Evolutionary conservation across 2,113 vertebrate species (phyloP).

Genomic region (rabbit (Oryctolagus cuniculus)): DNA sequence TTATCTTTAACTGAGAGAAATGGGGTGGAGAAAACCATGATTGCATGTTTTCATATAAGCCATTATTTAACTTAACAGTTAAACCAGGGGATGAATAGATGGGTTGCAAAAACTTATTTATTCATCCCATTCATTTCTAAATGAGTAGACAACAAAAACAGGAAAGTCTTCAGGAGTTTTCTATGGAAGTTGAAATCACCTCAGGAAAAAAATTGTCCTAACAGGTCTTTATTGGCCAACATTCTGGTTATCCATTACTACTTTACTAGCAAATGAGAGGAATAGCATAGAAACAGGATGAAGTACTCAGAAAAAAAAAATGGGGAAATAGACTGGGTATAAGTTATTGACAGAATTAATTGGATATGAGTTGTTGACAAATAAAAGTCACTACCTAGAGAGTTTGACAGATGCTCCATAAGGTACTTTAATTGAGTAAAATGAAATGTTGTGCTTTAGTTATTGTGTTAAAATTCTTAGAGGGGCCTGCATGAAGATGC

Average conservation of each 20-base stretch:
- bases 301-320: background rate
- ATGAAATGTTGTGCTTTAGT: constrained; percentile 26
- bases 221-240: constrained; percentile 8
- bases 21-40: background rate
- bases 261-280: background rate
- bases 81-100: background rate
- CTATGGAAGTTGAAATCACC: constrained; percentile 10
- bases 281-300: background rate
- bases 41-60: background rate
- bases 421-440: constrained; percentile 23
- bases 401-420: background rate
- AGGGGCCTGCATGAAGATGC: no score
- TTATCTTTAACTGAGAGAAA: background rate
- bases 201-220: constrained; percentile 13
- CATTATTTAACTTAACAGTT: constrained; percentile 4
- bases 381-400: background rate
- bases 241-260: constrained; percentile 22
- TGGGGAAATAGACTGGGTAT: background rate
- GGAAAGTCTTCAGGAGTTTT: background rate
- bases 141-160: background rate
- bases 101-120: constrained; percentile 1
- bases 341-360: background rate
- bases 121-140: constrained; percentile 34
- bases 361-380: background rate
- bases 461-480: background rate